Base-by-base conservation (phyloP, 1,140 invertebrate species). In the Chrysoperla carnea region DNA sequence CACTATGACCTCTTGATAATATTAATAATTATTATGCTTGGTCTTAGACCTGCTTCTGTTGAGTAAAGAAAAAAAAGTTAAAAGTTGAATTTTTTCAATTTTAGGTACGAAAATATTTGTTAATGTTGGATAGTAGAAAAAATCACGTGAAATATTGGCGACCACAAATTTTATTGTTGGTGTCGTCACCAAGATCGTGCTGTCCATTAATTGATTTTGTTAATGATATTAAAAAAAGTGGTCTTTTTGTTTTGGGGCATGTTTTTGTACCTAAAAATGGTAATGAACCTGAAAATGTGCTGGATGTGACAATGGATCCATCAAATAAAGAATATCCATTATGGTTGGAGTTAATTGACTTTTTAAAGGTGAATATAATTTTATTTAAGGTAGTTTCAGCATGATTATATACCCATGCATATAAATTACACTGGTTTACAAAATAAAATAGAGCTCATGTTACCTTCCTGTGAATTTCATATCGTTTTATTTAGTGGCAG, bases 61-160 rank as follows among this genome's bases (percentile, higher is more conserved):
- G n/a, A n/a, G n/a, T n/a, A n/a, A n/a, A n/a, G n/a, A n/a, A n/a
- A n/a, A n/a, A n/a, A n/a, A n/a, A n/a, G n/a, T n/a, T n/a, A n/a
- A n/a, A n/a, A n/a, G n/a, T n/a, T n/a, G n/a, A n/a, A 23, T 23
- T 23, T 23, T 23, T 23, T 23, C 5, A 23, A 23, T 23, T 23
- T 23, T 52, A 82, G 78, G 88, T 95, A 1, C 69, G 95, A 35
- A 99, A 99, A 62, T 99, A 99, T 63, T 67, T 99, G 6, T 60
- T 99, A 0, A 76, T 99, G 58, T 62, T 99, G 52, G 95, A 99
- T 62, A 84, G 84, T 3, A 72, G 95, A 6, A 95, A 98, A 50
- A 87, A 95, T 59, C 95, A 99, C 60, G 91, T 99, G 1, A 99
- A 98, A 66, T 99, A 93, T 63, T 99, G 96, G 96, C 66, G 95